Conservation (phyloP, 2,797 vertebrate genomes). For the Paedocypris micromegethes region DNA sequence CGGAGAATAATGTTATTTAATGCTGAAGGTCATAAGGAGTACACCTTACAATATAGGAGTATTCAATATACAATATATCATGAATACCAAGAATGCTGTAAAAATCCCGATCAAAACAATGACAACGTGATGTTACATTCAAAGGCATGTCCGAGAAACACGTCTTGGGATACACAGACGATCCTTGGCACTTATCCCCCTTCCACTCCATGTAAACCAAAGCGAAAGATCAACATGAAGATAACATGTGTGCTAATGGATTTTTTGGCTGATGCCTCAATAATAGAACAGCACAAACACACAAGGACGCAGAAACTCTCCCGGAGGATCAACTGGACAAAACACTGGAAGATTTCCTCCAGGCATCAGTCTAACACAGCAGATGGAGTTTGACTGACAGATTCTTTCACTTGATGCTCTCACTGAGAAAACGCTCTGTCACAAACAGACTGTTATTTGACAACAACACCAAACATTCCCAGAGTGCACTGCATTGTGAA, state of each 20-base stretch:
- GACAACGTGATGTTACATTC: too few relatives aligned
- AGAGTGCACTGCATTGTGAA: background rate
- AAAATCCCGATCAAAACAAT: too few relatives aligned
- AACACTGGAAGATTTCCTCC: conserved; percentile 17
- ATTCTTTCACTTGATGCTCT: conserved; percentile 5
- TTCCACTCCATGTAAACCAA: background rate
- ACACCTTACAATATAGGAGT: too few relatives aligned
- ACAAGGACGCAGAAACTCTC: conserved; percentile 8
- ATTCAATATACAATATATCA: too few relatives aligned
- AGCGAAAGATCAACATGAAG: background rate
- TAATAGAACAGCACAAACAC: conserved; percentile 1
- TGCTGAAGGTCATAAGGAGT: too few relatives aligned
- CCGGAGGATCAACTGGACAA: conserved; percentile 18
- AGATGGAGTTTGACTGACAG: conserved; percentile 18
- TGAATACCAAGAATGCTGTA: too few relatives aligned
- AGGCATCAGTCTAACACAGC: conserved; percentile 28
- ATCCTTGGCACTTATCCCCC: background rate
- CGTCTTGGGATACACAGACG: too few relatives aligned
- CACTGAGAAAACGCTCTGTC: background rate
- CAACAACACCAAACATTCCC: conserved; percentile 22
- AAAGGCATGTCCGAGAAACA: too few relatives aligned
- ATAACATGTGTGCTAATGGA: conserved; percentile 29
- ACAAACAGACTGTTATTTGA: conserved; percentile 21
- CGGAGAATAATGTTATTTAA: too few relatives aligned
- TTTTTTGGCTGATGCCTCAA: conserved; percentile 19